These are phyloP conservation scores for Phalacrocorax aristotelis DNA, from an alignment of 2,113 vertebrate genomes.

Conservation along the genomic window DNA sequence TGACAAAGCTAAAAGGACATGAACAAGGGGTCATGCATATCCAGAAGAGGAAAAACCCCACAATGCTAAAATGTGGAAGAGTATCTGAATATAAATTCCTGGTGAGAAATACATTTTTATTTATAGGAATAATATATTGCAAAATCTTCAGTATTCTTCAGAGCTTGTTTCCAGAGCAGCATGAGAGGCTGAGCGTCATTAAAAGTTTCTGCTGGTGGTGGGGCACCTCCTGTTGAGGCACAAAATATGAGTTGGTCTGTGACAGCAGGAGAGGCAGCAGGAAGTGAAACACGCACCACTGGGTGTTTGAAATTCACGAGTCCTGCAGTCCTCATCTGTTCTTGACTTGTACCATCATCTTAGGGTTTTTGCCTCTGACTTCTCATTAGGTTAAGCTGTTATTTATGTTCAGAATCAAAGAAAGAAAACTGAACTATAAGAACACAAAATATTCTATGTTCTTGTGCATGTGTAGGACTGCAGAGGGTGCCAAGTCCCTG, in stretches of 20 bases:
- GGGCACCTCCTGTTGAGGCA: background rate
- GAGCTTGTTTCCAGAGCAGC: background rate
- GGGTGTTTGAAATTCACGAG: background rate
- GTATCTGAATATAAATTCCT: background rate
- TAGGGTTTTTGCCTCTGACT: background rate
- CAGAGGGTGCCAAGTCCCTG: background rate
- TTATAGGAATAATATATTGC: background rate
- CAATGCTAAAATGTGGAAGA: background rate
- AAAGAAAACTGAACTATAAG: background rate
- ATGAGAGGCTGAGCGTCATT: background rate
- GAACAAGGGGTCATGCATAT: background rate
- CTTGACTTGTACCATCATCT: background rate
- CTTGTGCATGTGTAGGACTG: background rate
- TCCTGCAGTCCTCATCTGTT: background rate
- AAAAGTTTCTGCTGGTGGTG: background rate
- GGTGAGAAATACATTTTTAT: background rate
- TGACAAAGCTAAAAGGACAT: background rate
- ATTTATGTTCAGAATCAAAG: background rate
- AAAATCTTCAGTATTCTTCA: background rate
- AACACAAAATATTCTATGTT: background rate
- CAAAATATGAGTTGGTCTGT: slow-evolving; percentile 21
- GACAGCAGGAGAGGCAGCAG: slow-evolving; percentile 35
- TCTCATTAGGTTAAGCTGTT: background rate
- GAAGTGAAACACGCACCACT: background rate
- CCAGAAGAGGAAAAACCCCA: background rate